Base-by-base conservation (phyloP, 2,888 invertebrate genomes). In the Synanthedon myopaeformis region DNA sequence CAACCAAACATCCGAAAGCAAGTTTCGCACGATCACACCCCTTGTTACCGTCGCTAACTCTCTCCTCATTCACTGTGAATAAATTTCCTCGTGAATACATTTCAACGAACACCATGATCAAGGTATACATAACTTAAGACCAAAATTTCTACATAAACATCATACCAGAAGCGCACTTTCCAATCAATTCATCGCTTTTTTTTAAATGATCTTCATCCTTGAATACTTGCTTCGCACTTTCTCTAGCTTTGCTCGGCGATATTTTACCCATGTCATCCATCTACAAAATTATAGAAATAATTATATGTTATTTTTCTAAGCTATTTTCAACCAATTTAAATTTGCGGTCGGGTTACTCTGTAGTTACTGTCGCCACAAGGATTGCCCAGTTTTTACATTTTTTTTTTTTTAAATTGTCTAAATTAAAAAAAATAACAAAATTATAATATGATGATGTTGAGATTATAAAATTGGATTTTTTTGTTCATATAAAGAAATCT, bases 11-110 rank as follows among this genome's bases (percentile, higher is more conserved):
- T 11, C 58, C 53, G 53, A 70, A 76, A 0, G 67, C 70, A 5
- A 77, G 63, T 52, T 73, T 74, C 0, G 80, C 80, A 53, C 80
- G 63, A 0, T 77, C 76, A 54, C 80, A 81, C 0, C 73, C 73
- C 57, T 70, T 73, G 0, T 66, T 63, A 0, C 68, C 76, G 17
- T 78, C 77, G 5, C 54, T 61, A 0, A 69, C 67, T 42, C 59
- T 63, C 50, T 67, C 61, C 5, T 72, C 65, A 42, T 80, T 80
- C 2, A 79, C 80, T 80, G 67, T 14, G 65, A 35, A 28, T n/a
- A 35, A 5, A 1, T 35, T n/a, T n/a, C n/a, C n/a, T n/a, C n/a
- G 10, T 35, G 10, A 35, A 35, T 35, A 35, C 8, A 35, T 35
- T 35, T 3, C 35, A 35, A 35, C 3, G 10, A 35, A 28, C 28